A percentile compares a stretch with the other conserved stretches of the same genome.
These are phyloP conservation scores for Rhea pennata DNA, from an alignment of 2,113 vertebrate genomes.

Conservation along the genomic window DNA sequence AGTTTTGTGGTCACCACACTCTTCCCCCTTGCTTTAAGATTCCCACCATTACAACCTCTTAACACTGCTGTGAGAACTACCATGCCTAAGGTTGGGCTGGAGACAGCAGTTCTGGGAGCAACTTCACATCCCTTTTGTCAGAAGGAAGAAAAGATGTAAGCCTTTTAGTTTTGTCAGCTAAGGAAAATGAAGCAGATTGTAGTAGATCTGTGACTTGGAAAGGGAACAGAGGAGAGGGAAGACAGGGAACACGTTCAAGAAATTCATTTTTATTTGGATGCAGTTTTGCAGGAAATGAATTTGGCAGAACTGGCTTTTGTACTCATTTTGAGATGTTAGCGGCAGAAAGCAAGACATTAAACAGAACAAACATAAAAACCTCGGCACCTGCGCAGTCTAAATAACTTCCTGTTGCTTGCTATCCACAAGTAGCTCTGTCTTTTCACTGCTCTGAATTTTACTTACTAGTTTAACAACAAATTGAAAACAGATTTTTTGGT, in stretches of 20 bases:
- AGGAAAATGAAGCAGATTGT: not conserved
- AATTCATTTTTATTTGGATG: not conserved
- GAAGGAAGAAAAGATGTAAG: not conserved
- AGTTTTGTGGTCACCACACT: too few species aligned
- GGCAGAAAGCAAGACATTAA: not conserved
- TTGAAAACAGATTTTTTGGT: not conserved
- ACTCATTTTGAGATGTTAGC: not conserved
- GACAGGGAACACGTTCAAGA: not conserved
- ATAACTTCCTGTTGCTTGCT: constrained; percentile 23
- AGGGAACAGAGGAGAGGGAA: not conserved
- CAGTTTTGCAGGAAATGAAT: not conserved
- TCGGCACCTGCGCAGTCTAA: not conserved
- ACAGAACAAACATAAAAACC: not conserved
- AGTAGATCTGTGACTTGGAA: not conserved
- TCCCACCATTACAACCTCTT: too few species aligned
- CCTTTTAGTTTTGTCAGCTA: rapidly evolving
- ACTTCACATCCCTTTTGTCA: not conserved
- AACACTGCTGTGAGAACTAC: not conserved
- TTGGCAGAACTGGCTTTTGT: not conserved
- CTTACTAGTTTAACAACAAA: not conserved
- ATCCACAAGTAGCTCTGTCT: not conserved
- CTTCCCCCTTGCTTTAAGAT: too few species aligned
- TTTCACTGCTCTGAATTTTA: not conserved
- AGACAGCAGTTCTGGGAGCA: not conserved
- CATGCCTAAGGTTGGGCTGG: not conserved